phyloP scores from a whole-genome alignment of 2,797 vertebrate genomes.

The Lophotriccus pileatus region DNA sequence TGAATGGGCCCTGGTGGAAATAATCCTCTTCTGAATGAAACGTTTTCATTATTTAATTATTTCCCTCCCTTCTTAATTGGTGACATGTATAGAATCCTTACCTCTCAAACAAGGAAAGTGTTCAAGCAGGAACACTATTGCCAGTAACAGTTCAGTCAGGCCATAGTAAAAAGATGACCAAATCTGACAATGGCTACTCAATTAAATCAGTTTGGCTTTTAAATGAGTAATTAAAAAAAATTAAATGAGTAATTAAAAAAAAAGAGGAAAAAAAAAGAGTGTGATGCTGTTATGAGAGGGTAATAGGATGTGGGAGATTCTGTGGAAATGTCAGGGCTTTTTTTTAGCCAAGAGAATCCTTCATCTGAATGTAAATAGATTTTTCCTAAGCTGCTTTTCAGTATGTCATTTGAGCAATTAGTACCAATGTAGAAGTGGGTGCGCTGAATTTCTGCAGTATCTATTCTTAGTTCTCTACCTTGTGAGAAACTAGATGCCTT shows the following conservation, averaged over 20 bases:
- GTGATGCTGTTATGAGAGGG: neutral
- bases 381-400: neutral
- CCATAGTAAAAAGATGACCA: conserved; percentile 8
- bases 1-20: neutral
- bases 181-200: neutral
- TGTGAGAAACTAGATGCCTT: neutral
- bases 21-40: conserved; percentile 10
- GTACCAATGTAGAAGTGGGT: neutral
- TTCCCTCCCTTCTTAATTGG: conserved; percentile 40
- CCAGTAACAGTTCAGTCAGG: neutral
- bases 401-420: neutral
- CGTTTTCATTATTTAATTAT: neutral
- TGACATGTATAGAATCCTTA: neutral
- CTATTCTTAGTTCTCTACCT: neutral
- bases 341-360: neutral
- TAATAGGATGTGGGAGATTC: neutral
- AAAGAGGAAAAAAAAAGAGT: rapidly evolving
- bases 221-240: neutral
- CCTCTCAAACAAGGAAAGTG: neutral
- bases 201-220: conserved; percentile 35
- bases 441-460: neutral
- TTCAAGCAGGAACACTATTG: neutral
- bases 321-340: neutral
- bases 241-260: too few relatives aligned
- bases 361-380: neutral